phyloP scores from a whole-genome alignment of 2,888 invertebrate species.

The Unio pictorum region DNA sequence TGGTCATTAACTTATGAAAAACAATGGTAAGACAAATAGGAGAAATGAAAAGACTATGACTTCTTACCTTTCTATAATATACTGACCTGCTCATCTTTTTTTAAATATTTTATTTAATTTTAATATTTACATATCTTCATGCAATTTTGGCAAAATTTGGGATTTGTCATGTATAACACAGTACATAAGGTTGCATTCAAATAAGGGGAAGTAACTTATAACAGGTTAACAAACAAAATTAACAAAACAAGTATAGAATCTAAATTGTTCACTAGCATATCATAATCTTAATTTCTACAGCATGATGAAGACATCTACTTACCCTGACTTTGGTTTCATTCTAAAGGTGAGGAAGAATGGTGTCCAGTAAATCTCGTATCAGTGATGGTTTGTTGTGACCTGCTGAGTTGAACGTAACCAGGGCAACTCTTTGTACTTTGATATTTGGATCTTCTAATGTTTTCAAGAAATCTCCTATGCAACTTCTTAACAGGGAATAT shows the following conservation, averaged over 20 bases:
- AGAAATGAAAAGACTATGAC: too few relatives aligned
- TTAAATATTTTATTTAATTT: too few relatives aligned
- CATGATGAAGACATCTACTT: constrained; percentile 46
- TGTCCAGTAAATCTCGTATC: constrained; percentile 87
- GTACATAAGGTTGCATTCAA: too few relatives aligned
- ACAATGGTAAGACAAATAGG: too few relatives aligned
- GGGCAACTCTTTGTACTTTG: constrained; percentile 94
- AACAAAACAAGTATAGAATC: neutral
- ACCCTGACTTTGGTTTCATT: constrained; percentile 96
- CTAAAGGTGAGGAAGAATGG: constrained; percentile 92
- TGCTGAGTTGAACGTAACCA: constrained; percentile 95
- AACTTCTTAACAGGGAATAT: constrained; percentile 85
- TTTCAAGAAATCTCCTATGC: constrained; percentile 84
- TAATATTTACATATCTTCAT: too few relatives aligned
- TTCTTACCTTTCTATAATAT: too few relatives aligned
- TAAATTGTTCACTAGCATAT: neutral
- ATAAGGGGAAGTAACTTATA: too few relatives aligned
- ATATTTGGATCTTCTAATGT: constrained; percentile 92
- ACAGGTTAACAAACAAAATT: neutral
- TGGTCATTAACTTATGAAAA: too few relatives aligned
- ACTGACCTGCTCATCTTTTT: too few relatives aligned
- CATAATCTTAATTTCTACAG: neutral
- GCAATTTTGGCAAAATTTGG: too few relatives aligned
- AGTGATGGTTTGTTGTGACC: constrained; percentile 99
- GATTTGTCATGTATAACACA: too few relatives aligned